phyloP scores from a whole-genome alignment of 2,113 vertebrate species.

The Amphilophus citrinellus region DNA sequence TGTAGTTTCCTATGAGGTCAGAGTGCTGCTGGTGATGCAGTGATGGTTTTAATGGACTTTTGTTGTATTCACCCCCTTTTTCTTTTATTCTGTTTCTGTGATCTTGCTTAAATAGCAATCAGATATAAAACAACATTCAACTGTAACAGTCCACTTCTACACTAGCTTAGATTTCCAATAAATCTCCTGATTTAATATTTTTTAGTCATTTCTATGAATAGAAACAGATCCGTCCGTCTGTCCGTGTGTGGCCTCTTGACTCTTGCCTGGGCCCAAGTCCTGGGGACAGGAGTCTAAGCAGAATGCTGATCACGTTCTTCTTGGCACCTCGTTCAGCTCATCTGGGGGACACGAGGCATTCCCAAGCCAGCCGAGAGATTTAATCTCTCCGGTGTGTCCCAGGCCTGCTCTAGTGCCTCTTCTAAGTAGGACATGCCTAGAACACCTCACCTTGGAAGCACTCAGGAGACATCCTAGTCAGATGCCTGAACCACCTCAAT shows the following conservation, averaged over 20 bases:
- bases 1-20: conserved; percentile 75
- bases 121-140: neutral
- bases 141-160: neutral
- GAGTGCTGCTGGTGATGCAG: neutral
- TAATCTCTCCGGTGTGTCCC: too few relatives aligned
- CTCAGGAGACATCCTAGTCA: too few relatives aligned
- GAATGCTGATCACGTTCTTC: too few relatives aligned
- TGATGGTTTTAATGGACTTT: neutral
- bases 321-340: fast-evolving
- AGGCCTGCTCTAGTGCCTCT: too few relatives aligned
- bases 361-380: fast-evolving
- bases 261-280: neutral
- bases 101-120: neutral
- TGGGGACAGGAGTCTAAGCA: fast-evolving
- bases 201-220: neutral
- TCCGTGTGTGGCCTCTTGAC: neutral
- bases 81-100: neutral
- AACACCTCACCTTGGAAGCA: too few relatives aligned
- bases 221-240: neutral
- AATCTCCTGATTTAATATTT: neutral
- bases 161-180: fast-evolving
- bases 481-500: too few relatives aligned
- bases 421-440: too few relatives aligned
- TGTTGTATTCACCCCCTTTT: neutral
- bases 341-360: neutral